phyloP scores from a whole-genome alignment of 2,113 vertebrate species.

The Phylloscopus trochiloides region DNA sequence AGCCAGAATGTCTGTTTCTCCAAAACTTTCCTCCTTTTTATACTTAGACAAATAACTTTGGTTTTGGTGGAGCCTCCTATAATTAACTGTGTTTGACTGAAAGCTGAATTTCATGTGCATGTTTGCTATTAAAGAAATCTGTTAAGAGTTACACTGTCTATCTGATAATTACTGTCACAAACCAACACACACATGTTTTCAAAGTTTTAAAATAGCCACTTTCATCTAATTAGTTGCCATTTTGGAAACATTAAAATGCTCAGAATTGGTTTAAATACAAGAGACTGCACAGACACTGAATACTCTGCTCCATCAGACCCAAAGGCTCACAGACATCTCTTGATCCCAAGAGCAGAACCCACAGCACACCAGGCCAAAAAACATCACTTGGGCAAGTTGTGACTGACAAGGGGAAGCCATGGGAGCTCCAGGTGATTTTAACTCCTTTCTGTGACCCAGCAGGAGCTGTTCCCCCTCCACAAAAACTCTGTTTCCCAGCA shows the following conservation, averaged over 20 bases:
- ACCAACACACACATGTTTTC: background rate
- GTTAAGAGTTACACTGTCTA: background rate
- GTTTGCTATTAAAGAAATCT: conserved; percentile 14
- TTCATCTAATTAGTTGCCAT: background rate
- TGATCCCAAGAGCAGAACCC: background rate
- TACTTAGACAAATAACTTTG: background rate
- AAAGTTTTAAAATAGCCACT: background rate
- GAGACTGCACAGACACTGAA: background rate
- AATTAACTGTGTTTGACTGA: conserved; percentile 1
- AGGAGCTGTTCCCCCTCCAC: background rate
- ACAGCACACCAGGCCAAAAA: background rate
- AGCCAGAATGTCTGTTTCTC: conserved; percentile 1
- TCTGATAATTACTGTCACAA: background rate
- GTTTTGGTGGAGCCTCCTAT: conserved; percentile 12
- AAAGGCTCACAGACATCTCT: background rate
- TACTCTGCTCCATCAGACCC: background rate
- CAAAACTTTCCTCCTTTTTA: background rate
- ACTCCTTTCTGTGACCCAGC: background rate
- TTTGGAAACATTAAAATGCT: background rate
- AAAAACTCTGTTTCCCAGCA: background rate
- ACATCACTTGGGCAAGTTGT: background rate
- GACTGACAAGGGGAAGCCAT: background rate
- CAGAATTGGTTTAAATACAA: background rate
- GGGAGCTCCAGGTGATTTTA: background rate
- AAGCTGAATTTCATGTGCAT: background rate